Evolutionary conservation across 2,888 invertebrate genomes (phyloP).

Genomic region (Fragum sueziense): DNA sequence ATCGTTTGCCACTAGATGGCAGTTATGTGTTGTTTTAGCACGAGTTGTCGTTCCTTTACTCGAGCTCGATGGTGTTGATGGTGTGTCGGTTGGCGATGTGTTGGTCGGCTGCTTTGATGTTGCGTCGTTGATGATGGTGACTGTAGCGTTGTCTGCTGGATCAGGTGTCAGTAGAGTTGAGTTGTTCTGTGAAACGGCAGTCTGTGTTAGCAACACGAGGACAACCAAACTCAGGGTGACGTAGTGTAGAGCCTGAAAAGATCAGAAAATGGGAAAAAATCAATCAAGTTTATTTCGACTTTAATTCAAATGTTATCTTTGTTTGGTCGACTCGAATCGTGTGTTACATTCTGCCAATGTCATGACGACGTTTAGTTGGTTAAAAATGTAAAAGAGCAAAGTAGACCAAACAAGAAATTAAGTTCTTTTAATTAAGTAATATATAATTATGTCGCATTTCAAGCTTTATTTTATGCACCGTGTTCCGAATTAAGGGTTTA

Average conservation of each 20-base stretch:
- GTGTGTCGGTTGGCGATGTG: not conserved
- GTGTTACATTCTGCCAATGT: no score
- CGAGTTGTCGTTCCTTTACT: not conserved
- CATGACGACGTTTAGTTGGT: no score
- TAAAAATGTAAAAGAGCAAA: no score
- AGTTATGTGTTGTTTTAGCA: not conserved
- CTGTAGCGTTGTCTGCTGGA: not conserved
- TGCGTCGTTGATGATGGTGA: not conserved
- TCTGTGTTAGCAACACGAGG: not conserved
- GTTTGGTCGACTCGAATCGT: no score
- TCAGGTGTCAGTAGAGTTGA: not conserved
- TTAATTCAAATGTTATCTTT: no score
- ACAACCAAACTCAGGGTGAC: not conserved
- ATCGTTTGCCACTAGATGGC: constrained; percentile 27
- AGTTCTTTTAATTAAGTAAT: no score
- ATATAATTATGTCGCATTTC: no score
- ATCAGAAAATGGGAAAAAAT: not conserved
- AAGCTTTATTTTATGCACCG: no score
- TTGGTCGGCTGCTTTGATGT: not conserved
- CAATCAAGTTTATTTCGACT: no score
- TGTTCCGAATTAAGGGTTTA: no score
- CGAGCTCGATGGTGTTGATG: not conserved
- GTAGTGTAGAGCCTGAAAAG: not conserved
- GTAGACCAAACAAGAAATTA: no score
- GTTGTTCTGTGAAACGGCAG: not conserved